phyloP scores from a whole-genome alignment of 2,113 vertebrate species.

The Himantopus leucocephalus region DNA sequence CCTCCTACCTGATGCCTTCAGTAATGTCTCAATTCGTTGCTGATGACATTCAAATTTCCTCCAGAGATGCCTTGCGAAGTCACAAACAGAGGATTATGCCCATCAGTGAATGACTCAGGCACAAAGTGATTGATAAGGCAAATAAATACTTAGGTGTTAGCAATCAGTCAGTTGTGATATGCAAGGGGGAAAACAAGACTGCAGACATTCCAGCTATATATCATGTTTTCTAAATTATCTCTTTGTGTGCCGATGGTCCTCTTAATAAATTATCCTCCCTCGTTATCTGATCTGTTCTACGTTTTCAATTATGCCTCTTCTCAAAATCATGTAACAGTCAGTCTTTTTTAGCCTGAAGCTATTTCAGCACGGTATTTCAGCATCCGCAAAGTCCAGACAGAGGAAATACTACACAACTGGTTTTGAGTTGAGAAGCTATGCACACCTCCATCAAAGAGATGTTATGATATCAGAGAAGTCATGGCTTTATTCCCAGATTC shows the following conservation, averaged over 20 bases:
- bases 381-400: neutral
- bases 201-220: neutral
- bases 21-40: constrained; percentile 17
- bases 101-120: constrained; percentile 50
- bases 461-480: neutral
- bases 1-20: constrained; percentile 22
- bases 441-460: neutral
- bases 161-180: constrained; percentile 53
- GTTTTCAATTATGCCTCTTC: neutral
- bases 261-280: neutral
- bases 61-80: constrained; percentile 36
- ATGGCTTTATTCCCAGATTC: neutral
- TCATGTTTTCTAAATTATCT: constrained; percentile 10
- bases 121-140: constrained; percentile 60
- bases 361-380: neutral
- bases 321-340: neutral
- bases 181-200: constrained; percentile 5
- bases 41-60: constrained; percentile 55
- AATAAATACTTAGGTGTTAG: constrained; percentile 40
- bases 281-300: neutral
- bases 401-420: neutral
- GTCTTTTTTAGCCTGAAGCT: neutral
- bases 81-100: constrained; percentile 40
- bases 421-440: neutral
- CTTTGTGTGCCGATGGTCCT: neutral